Conservation (phyloP, 2,113 vertebrate species). For the Gulo gulo region DNA sequence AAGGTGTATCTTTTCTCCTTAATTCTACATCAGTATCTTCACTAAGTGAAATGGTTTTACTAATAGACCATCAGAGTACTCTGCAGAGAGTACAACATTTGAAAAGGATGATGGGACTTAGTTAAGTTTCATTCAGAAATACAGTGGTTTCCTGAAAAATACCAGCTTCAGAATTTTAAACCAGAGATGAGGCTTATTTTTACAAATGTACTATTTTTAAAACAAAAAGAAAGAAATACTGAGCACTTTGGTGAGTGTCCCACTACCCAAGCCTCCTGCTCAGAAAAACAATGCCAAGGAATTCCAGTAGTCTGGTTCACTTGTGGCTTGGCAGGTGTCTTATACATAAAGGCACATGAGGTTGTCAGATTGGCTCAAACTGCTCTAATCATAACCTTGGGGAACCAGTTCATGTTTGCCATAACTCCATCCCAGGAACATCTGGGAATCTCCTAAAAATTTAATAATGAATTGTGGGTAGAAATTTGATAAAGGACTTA, state of each 20-base stretch:
- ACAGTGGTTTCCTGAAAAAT: slow-evolving; percentile 56
- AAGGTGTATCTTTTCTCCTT: background rate
- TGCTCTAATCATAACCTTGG: slow-evolving; percentile 72
- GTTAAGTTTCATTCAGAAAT: slow-evolving; percentile 68
- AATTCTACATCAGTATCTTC: background rate
- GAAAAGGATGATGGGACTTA: background rate
- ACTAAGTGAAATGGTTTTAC: background rate
- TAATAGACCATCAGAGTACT: background rate
- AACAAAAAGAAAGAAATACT: slow-evolving; percentile 41
- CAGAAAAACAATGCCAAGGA: slow-evolving; percentile 76
- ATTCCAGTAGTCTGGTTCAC: slow-evolving; percentile 77
- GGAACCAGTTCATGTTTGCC: slow-evolving; percentile 77
- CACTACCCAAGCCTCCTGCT: slow-evolving; percentile 49
- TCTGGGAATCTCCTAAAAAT: slow-evolving; percentile 78
- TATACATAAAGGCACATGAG: slow-evolving; percentile 72
- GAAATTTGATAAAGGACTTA: slow-evolving; percentile 80
- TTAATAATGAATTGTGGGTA: slow-evolving; percentile 69
- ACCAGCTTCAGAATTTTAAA: slow-evolving; percentile 59
- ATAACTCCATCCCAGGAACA: slow-evolving; percentile 74
- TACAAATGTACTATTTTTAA: slow-evolving; percentile 70
- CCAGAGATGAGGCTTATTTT: slow-evolving; percentile 64
- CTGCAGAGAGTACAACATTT: background rate
- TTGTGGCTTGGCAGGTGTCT: slow-evolving; percentile 82
- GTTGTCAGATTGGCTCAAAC: slow-evolving; percentile 76
- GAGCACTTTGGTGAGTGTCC: slow-evolving; percentile 66